phyloP scores from a whole-genome alignment of 2,797 vertebrate species.

The Cirrhinus mrigala region DNA sequence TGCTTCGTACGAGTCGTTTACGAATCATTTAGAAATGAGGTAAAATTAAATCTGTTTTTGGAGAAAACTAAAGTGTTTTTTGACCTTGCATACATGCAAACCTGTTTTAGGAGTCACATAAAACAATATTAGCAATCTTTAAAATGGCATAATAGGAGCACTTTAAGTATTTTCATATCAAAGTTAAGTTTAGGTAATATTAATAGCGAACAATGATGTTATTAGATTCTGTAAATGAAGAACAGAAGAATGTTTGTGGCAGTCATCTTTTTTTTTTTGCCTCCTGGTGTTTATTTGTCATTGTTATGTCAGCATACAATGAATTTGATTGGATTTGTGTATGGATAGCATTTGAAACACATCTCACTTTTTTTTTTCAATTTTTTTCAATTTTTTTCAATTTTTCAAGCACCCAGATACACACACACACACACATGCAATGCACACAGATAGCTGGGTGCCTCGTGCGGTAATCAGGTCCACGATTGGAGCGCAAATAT shows the following conservation, averaged over 20 bases:
- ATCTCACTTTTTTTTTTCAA: neutral
- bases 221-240: neutral
- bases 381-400: neutral
- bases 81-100: too few relatives aligned
- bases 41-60: too few relatives aligned
- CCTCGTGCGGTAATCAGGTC: slow-evolving; percentile 41
- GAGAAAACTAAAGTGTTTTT: too few relatives aligned
- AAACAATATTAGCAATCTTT: too few relatives aligned
- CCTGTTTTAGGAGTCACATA: too few relatives aligned
- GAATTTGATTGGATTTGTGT: slow-evolving; percentile 20
- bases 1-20: too few relatives aligned
- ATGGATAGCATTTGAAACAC: slow-evolving; percentile 2
- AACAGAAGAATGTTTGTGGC: neutral
- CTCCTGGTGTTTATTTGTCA: slow-evolving; percentile 1
- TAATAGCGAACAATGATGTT: neutral
- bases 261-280: neutral
- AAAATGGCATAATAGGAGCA: too few relatives aligned
- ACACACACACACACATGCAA: neutral
- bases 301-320: slow-evolving; percentile 32
- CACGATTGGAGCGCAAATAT: slow-evolving; percentile 42
- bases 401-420: slow-evolving; percentile 20
- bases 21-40: too few relatives aligned
- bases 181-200: neutral
- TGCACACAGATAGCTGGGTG: neutral
- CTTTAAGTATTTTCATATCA: neutral